A percentile compares a stretch with the other conserved stretches of the same genome.
Evolutionary conservation across 2,888 invertebrate genomes (phyloP).

Genomic region (Aphrophora alni): DNA sequence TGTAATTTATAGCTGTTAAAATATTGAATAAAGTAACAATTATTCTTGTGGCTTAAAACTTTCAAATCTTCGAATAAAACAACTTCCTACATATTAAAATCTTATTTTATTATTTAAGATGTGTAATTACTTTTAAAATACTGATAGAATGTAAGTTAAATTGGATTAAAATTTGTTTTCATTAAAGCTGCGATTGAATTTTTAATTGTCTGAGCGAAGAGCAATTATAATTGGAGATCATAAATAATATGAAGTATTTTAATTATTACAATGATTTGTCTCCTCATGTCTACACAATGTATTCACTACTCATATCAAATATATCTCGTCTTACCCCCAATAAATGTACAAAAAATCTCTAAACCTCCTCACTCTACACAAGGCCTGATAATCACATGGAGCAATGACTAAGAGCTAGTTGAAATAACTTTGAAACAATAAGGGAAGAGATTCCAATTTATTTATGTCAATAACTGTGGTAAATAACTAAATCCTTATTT

Average conservation of each 20-base stretch:
- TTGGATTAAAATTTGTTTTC: slow-evolving; percentile 7
- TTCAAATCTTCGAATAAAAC: slow-evolving; percentile 15
- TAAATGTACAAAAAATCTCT: slow-evolving; percentile 38
- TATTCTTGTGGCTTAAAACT: neutral
- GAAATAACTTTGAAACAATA: neutral
- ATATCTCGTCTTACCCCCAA: neutral
- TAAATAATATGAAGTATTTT: slow-evolving; percentile 29
- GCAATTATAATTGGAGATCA: slow-evolving; percentile 19
- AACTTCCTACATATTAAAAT: neutral
- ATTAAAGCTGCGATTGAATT: slow-evolving; percentile 22
- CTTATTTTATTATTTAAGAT: slow-evolving; percentile 6
- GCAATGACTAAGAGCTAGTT: neutral
- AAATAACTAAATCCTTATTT: no score
- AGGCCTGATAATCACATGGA: slow-evolving; percentile 41
- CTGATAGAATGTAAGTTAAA: slow-evolving; percentile 15
- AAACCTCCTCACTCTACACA: slow-evolving; percentile 38
- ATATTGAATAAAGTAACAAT: slow-evolving; percentile 19
- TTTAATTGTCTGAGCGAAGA: slow-evolving; percentile 31
- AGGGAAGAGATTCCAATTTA: no score
- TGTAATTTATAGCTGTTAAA: slow-evolving; percentile 33
- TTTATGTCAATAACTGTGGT: no score
- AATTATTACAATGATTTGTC: slow-evolving; percentile 27
- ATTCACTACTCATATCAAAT: slow-evolving; percentile 21
- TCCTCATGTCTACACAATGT: slow-evolving; percentile 27
- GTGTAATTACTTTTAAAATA: slow-evolving; percentile 21